Conservation (phyloP, 2,797 vertebrate genomes). For the Pyrocephalus nanus region DNA sequence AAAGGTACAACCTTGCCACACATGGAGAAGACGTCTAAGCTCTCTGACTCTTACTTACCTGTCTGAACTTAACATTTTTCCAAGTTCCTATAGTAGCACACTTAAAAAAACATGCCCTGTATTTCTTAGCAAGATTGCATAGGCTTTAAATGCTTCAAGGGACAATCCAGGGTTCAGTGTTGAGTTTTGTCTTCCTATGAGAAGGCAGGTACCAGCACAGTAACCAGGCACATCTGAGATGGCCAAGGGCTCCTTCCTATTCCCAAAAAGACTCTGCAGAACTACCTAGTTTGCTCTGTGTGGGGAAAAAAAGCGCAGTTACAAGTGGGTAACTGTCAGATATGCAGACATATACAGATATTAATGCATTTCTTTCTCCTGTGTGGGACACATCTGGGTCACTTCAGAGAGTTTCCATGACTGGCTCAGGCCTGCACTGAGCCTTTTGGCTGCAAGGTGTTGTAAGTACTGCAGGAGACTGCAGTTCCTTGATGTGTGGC, state of each 20-base stretch:
- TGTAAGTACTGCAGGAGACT: no score
- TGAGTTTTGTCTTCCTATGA: background rate
- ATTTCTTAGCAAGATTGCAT: background rate
- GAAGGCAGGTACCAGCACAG: rapidly evolving
- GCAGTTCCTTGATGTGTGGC: background rate
- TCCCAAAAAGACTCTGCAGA: background rate
- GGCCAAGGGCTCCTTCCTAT: rapidly evolving
- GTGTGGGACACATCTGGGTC: background rate
- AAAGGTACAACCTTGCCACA: background rate
- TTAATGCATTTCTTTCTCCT: background rate
- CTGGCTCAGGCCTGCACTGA: background rate
- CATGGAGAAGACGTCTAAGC: background rate
- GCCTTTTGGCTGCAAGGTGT: background rate
- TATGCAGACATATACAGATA: background rate
- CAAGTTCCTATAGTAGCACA: background rate
- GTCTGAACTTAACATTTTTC: background rate
- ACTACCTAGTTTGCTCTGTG: background rate
- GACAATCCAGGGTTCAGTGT: background rate
- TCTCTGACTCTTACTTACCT: background rate
- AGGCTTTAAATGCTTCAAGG: background rate
- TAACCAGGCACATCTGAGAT: rapidly evolving
- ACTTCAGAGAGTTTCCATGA: background rate
- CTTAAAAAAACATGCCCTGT: rapidly evolving
- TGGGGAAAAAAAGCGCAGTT: background rate
- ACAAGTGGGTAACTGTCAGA: background rate